phyloP scores from a whole-genome alignment of 2,888 invertebrate genomes.

The Habrosyne pyritoides region DNA sequence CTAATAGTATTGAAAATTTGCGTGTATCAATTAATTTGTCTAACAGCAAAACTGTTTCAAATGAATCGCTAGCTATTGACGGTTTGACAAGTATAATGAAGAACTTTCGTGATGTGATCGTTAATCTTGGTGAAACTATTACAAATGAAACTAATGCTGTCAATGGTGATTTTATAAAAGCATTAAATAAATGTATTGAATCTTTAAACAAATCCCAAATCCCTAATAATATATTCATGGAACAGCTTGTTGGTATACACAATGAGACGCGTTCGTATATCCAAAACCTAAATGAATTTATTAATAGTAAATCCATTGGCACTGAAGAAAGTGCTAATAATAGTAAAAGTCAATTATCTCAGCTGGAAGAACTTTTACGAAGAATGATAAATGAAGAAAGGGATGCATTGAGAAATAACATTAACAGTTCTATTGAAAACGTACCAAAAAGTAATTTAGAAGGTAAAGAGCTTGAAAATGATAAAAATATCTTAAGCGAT shows the following conservation, averaged over 20 bases:
- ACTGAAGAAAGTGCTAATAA: not conserved
- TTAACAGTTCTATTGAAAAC: not conserved
- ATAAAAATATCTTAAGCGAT: not conserved
- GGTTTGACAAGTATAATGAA: not conserved
- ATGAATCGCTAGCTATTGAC: not conserved
- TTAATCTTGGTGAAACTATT: not conserved
- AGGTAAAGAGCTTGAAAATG: not conserved
- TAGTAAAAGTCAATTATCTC: not conserved
- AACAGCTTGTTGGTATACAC: not conserved
- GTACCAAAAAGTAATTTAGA: not conserved
- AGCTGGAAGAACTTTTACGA: not conserved
- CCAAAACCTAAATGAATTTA: not conserved
- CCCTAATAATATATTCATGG: not conserved
- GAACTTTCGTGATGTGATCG: not conserved
- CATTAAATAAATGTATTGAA: not conserved
- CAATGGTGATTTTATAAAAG: not conserved
- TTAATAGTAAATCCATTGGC: not conserved
- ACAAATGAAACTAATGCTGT: not conserved
- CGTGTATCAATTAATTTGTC: not conserved
- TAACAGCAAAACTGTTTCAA: not conserved
- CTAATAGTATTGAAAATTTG: not conserved
- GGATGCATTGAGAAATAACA: not conserved
- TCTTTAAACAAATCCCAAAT: not conserved
- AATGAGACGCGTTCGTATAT: not conserved
- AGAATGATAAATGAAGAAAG: not conserved